Evolutionary conservation across 2,797 vertebrate species (phyloP).

Genomic region (Neoniphon sammara): DNA sequence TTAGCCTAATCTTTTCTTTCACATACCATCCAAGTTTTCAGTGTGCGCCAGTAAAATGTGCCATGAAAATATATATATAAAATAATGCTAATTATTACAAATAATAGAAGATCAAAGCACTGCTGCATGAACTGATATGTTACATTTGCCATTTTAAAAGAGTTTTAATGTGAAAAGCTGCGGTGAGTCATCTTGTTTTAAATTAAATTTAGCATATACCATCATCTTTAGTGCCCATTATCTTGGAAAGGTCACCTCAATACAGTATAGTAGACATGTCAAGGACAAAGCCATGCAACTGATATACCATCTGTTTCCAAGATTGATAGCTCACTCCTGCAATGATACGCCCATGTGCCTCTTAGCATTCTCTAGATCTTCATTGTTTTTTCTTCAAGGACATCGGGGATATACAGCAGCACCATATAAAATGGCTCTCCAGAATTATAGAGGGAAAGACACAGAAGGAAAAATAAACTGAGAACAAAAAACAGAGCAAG

Average conservation of each 20-base stretch:
- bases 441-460: constrained; percentile 41
- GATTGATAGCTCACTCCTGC: constrained; percentile 73
- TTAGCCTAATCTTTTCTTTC: constrained; percentile 64
- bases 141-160: constrained; percentile 5
- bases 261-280: constrained; percentile 58
- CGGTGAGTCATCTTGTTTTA: constrained; percentile 33
- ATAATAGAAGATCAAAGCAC: constrained; percentile 49
- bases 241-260: constrained; percentile 72
- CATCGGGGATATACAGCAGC: constrained; percentile 48
- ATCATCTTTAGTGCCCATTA: constrained; percentile 58
- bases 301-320: constrained; percentile 75
- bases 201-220: constrained; percentile 41
- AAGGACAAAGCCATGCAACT: constrained; percentile 65
- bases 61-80: constrained; percentile 49
- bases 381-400: constrained; percentile 77
- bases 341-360: constrained; percentile 68
- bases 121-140: constrained; percentile 7
- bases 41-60: constrained; percentile 50
- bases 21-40: constrained; percentile 60
- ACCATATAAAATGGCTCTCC: constrained; percentile 51
- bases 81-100: constrained; percentile 57
- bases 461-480: neutral
- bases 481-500: neutral
- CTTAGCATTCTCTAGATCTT: constrained; percentile 74
- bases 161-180: neutral